Evolutionary conservation across 2,113 vertebrate genomes (phyloP).

Genomic region (Centropristis striata): DNA sequence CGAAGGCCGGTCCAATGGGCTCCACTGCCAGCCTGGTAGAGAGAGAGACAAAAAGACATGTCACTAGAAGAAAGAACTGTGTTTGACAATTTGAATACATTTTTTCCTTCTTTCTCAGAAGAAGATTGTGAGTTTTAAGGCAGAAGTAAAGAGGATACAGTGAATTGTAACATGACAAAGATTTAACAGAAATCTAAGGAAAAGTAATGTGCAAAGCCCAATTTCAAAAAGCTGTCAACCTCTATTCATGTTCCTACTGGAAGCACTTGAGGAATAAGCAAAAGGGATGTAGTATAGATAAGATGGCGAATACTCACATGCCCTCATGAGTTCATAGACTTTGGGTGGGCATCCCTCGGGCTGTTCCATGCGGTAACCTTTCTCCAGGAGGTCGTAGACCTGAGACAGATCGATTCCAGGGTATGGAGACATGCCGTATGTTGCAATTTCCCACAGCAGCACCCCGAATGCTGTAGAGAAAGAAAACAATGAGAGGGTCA

Average conservation of each 20-base stretch:
- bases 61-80: not conserved
- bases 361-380: constrained; percentile 99
- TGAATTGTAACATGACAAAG: not conserved
- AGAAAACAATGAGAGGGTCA: not conserved
- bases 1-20: constrained; percentile 93
- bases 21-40: constrained; percentile 96
- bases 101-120: not conserved
- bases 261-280: not conserved
- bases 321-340: constrained; percentile 99
- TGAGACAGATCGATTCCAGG: constrained; percentile 99
- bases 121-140: not conserved
- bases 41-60: not conserved
- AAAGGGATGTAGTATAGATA: not conserved
- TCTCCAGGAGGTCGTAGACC: constrained; percentile 98
- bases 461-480: constrained; percentile 93
- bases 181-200: not conserved
- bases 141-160: not conserved
- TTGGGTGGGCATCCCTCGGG: constrained; percentile 98
- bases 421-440: constrained; percentile 99
- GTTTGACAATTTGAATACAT: not conserved
- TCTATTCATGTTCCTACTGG: not conserved
- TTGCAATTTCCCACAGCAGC: constrained; percentile 98
- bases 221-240: not conserved
- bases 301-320: constrained; percentile 89
- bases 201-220: not conserved